These are phyloP conservation scores for Octodon degus DNA, from an alignment of 2,113 vertebrate genomes.

Conservation along the genomic window DNA sequence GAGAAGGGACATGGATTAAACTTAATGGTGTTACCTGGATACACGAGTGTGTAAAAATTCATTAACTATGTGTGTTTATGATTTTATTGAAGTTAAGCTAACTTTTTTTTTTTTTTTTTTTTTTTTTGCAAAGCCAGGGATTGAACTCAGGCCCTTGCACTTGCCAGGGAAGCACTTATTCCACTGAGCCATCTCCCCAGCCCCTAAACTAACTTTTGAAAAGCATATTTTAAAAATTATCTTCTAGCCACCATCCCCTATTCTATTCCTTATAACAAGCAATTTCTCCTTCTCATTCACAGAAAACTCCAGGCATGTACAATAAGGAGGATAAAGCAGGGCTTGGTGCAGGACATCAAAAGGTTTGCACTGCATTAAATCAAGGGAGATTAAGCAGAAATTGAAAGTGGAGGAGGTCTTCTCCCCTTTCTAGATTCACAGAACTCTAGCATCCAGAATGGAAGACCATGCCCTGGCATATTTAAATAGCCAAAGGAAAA, in stretches of 20 bases:
- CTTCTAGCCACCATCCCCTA: not conserved
- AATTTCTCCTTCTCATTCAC: not conserved
- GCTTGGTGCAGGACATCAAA: not conserved
- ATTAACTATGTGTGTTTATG: not conserved
- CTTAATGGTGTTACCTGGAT: not conserved
- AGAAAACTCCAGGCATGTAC: not conserved
- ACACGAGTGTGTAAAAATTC: not conserved
- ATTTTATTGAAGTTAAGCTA: constrained; percentile 16
- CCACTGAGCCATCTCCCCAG: too few species aligned
- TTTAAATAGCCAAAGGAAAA: not conserved
- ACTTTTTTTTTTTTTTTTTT: not conserved
- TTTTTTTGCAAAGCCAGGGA: too few species aligned
- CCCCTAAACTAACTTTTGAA: not conserved
- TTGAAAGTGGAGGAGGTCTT: not conserved
- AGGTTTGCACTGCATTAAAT: not conserved
- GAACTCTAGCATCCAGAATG: not conserved
- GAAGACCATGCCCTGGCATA: not conserved
- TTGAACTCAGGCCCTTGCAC: too few species aligned
- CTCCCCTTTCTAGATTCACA: not conserved
- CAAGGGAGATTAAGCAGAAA: not conserved
- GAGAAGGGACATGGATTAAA: not conserved
- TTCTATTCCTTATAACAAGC: not conserved
- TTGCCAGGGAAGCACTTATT: too few species aligned
- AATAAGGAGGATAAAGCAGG: not conserved
- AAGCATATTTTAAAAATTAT: not conserved